Evolutionary conservation across 2,113 vertebrate genomes (phyloP).

Genomic region (Oncorhynchus clarkii): DNA sequence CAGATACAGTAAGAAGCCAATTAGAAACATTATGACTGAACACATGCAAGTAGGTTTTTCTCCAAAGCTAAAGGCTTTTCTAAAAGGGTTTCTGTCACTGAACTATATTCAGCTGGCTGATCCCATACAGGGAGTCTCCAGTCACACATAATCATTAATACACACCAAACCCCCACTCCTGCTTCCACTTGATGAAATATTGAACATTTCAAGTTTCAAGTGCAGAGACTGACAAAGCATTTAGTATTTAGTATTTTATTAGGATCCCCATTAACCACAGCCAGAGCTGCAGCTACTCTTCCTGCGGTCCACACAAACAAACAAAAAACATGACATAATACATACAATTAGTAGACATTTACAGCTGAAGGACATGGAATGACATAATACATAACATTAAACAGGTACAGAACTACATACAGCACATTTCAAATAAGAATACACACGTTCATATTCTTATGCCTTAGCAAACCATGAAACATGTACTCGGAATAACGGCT

Average conservation of each 20-base stretch:
- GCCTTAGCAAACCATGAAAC: no score
- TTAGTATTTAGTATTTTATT: no score
- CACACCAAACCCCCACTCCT: constrained; percentile 15
- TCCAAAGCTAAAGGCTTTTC: neutral
- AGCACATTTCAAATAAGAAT: no score
- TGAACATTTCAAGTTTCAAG: constrained; percentile 60
- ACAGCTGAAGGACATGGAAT: no score
- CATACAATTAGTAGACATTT: no score
- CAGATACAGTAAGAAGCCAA: constrained; percentile 54
- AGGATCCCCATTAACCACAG: no score
- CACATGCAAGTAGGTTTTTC: neutral
- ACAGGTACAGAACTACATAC: no score
- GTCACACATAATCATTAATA: constrained; percentile 52
- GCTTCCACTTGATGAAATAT: constrained; percentile 51
- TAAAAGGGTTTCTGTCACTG: constrained; percentile 6
- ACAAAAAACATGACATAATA: neutral
- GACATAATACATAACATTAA: no score
- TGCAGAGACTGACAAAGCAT: constrained; percentile 40
- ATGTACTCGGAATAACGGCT: no score
- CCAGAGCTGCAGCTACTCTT: constrained; percentile 13
- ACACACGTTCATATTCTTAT: no score
- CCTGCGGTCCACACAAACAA: constrained; percentile 22
- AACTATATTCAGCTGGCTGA: constrained; percentile 60
- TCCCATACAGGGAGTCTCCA: constrained; percentile 57
- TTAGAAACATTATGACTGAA: no score